phyloP scores from a whole-genome alignment of 2,797 vertebrate species.

The Pseudochaenichthys georgianus region DNA sequence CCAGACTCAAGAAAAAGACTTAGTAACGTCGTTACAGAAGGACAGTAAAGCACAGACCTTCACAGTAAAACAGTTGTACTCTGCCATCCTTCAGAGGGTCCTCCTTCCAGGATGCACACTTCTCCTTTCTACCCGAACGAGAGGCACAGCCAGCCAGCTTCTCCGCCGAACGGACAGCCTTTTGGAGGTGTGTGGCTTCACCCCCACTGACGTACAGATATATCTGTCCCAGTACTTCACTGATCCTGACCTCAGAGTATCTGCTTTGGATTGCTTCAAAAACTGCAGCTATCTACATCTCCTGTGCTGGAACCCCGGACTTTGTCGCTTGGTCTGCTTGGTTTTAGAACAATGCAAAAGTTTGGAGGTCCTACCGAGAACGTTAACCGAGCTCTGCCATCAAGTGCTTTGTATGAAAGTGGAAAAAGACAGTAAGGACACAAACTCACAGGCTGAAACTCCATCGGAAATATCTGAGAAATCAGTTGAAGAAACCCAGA shows the following conservation, averaged over 20 bases:
- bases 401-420: conserved; percentile 80
- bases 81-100: conserved; percentile 88
- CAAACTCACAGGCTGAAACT: background rate
- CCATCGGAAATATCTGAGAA: conserved; percentile 1
- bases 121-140: conserved; percentile 87
- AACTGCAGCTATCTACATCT: conserved; percentile 82
- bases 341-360: conserved; percentile 77
- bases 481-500: conserved; percentile 9
- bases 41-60: conserved; percentile 64
- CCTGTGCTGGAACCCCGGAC: conserved; percentile 87
- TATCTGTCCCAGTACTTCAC: conserved; percentile 86
- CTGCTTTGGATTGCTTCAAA: conserved; percentile 78
- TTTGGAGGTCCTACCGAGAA: conserved; percentile 79
- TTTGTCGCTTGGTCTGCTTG: conserved; percentile 88
- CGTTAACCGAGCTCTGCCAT: conserved; percentile 88
- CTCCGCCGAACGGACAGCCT: conserved; percentile 87
- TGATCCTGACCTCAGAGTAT: conserved; percentile 44
- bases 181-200: conserved; percentile 90
- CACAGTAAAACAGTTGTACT: conserved; percentile 86
- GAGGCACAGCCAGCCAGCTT: conserved; percentile 84
- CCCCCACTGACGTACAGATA: conserved; percentile 77
- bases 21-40: conserved; percentile 61
- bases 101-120: conserved; percentile 90
- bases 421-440: conserved; percentile 10
- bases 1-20: conserved; percentile 70